A percentile compares a stretch with the other conserved stretches of the same genome.
phyloP scores from a whole-genome alignment of 2,113 vertebrate species.

The Clarias magur region DNA sequence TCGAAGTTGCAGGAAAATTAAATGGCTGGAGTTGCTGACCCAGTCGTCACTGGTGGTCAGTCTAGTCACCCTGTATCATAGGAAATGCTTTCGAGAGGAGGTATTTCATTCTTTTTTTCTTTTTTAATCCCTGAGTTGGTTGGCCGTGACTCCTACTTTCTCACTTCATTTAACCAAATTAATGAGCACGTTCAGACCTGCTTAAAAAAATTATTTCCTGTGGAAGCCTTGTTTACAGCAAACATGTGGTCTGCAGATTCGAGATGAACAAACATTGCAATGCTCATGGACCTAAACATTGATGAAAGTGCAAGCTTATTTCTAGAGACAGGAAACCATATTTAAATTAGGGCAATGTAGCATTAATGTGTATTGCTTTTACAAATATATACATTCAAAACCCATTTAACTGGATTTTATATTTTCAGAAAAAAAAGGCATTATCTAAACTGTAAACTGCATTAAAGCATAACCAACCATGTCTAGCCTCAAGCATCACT shows the following conservation, averaged over 20 bases:
- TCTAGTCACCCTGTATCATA: conserved; percentile 60
- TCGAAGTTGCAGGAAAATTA: conserved; percentile 61
- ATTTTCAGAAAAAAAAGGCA: not conserved
- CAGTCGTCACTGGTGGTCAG: conserved; percentile 55
- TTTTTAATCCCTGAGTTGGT: conserved; percentile 14
- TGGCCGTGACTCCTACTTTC: conserved; percentile 69
- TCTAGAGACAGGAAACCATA: not conserved
- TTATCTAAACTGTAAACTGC: not conserved
- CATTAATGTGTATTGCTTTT: not conserved
- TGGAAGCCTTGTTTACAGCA: conserved; percentile 34
- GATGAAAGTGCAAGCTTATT: not conserved
- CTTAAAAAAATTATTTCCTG: conserved; percentile 45
- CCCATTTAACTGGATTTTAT: not conserved
- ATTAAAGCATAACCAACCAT: not conserved
- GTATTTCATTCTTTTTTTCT: conserved; percentile 53
- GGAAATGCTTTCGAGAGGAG: conserved; percentile 67
- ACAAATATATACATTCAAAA: not conserved
- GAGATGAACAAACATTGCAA: conserved; percentile 28
- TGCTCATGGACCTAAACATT: not conserved
- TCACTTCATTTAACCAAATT: conserved; percentile 82
- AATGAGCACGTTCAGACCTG: conserved; percentile 73
- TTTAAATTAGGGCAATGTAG: not conserved
- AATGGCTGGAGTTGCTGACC: conserved; percentile 65
- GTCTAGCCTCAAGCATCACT: not conserved
- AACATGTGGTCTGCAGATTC: conserved; percentile 36